Base-by-base conservation (phyloP, 2,113 vertebrate genomes). In the Chionodraco myersi region DNA sequence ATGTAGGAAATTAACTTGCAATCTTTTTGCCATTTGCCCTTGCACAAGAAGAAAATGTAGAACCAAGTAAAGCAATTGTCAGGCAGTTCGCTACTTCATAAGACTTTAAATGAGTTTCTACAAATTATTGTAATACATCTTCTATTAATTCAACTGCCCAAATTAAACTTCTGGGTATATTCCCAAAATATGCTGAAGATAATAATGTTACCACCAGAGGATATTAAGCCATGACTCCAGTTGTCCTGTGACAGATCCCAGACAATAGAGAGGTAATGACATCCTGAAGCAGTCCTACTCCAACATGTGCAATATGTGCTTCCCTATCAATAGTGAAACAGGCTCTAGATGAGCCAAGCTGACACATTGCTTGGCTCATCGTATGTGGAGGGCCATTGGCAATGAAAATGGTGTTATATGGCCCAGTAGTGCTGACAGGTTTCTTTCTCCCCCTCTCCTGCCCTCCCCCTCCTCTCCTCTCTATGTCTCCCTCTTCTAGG, bases 381-480 rank as follows among this genome's bases (percentile, higher is more conserved):
- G 87, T 91, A 82, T 83, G 83, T 85, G 59, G 70, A 77, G 13
- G 34, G 85, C 87, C 67, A 47, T 75, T 88, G 89, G 91, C 91
- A 85, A 84, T 78, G 87, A 89, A 83, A 89, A 81, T 79, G 77
- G 81, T 94, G 88, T 93, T 94, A 93, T 93, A 92, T 89, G 87
- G 90, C 86, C 88, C 77, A 86, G 88, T 85, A 92, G 86, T 93
- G 93, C 93, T 96, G 94, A 95, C 94, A 90, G 86, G 77, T 90
- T 84, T 92, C 86, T 93, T 88, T 92, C 90, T 89, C 82, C 63
- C 57, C 65, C 72, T 79, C 58, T 52, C 62, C 73, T 52, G 15
- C 48, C 65, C 58, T 34, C 69, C 77, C 78, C 56, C 72, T 54
- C 56, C 18, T 53, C 60, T 60, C 48, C 51, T 66, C 72, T 88